Conservation (phyloP, 2,888 invertebrate species). For the Neocrepidodera transversa region DNA sequence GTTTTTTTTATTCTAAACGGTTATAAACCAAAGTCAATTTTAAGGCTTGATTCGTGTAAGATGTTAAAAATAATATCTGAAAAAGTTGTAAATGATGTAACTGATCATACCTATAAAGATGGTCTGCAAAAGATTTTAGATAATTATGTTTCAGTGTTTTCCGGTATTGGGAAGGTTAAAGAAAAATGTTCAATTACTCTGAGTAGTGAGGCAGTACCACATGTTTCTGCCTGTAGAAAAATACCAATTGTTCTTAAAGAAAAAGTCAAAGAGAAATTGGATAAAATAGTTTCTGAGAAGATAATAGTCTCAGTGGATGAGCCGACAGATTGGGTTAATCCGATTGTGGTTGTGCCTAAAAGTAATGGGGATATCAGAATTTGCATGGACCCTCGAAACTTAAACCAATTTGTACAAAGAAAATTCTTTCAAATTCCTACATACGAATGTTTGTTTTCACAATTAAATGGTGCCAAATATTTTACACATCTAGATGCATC, state of each 20-base stretch:
- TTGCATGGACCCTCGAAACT: constrained; percentile 32
- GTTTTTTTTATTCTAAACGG: neutral
- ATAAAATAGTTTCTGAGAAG: constrained; percentile 15
- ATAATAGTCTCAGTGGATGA: constrained; percentile 20
- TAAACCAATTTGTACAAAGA: constrained; percentile 21
- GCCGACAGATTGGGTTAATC: constrained; percentile 32
- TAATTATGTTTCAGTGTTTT: neutral
- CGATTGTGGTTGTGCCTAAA: constrained; percentile 28
- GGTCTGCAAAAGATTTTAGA: neutral
- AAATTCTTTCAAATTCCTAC: constrained; percentile 29
- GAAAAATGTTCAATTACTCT: neutral
- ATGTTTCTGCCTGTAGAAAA: no score
- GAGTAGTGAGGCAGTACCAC: neutral
- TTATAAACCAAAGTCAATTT: neutral
- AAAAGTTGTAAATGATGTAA: neutral
- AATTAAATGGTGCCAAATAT: constrained; percentile 19
- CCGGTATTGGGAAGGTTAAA: neutral
- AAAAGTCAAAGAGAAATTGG: no score
- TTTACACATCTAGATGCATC: constrained; percentile 33
- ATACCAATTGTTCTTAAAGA: no score
- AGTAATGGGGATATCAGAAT: constrained; percentile 31
- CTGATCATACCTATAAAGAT: neutral
- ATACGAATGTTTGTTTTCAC: constrained; percentile 18
- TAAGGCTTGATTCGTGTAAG: neutral
- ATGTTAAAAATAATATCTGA: neutral